Evolutionary conservation across 2,113 vertebrate genomes (phyloP).

Genomic region (Vidua chalybeata): DNA sequence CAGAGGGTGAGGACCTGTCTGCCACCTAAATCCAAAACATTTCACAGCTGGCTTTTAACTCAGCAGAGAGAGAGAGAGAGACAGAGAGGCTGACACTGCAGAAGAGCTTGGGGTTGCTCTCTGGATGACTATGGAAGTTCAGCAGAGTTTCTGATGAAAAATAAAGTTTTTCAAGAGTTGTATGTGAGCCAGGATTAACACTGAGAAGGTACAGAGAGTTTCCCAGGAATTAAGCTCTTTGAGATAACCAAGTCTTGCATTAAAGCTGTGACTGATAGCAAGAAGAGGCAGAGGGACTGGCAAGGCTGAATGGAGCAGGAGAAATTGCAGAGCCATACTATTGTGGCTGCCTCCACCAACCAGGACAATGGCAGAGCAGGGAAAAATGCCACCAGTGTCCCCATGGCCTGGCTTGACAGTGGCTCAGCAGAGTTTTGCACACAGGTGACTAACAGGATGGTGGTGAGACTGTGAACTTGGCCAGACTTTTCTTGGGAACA

Average conservation of each 20-base stretch:
- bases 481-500: background rate
- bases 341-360: background rate
- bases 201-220: background rate
- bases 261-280: background rate
- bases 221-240: background rate
- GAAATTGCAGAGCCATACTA: accelerated
- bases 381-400: background rate
- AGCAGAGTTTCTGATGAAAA: background rate
- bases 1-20: background rate
- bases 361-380: background rate
- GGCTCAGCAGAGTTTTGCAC: background rate
- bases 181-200: background rate
- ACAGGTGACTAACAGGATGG: background rate
- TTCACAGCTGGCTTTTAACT: background rate
- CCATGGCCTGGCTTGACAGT: background rate
- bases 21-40: background rate
- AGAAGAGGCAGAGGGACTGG: background rate
- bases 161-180: background rate
- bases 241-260: background rate
- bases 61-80: background rate
- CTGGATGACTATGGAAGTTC: background rate
- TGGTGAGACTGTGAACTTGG: background rate
- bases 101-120: background rate
- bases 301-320: background rate
- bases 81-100: background rate